Evolutionary conservation across 2,797 vertebrate species (phyloP).

Genomic region (Neopelma chrysocephalum): DNA sequence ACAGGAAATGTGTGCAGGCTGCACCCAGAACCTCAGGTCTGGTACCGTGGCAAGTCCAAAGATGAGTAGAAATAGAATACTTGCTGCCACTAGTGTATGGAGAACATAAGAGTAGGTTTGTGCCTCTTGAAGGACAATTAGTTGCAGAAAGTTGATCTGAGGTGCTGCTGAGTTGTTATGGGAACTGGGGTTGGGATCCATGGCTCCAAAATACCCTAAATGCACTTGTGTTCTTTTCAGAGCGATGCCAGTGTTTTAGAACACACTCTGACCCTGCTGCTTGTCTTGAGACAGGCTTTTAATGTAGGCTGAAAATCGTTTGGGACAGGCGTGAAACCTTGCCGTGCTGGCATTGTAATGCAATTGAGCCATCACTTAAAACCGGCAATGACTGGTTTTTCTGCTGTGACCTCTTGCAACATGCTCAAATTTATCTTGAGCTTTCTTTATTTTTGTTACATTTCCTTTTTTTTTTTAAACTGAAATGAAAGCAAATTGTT

Average conservation of each 20-base stretch:
- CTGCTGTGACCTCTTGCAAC: neutral
- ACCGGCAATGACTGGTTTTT: neutral
- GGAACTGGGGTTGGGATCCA: neutral
- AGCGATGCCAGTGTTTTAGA: neutral
- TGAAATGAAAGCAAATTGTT: neutral
- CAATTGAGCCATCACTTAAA: neutral
- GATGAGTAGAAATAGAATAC: neutral
- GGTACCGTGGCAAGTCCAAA: neutral
- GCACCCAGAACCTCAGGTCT: neutral
- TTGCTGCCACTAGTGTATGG: accelerated
- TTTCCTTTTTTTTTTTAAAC: neutral
- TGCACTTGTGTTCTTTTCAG: neutral
- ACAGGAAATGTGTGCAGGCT: accelerated
- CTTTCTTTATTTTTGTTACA: neutral
- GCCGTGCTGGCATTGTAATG: neutral
- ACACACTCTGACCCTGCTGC: neutral
- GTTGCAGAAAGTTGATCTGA: neutral
- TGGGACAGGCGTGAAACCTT: neutral
- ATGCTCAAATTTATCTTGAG: neutral
- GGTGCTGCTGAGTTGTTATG: neutral
- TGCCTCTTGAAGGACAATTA: neutral
- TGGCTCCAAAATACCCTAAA: neutral
- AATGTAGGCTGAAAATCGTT: neutral
- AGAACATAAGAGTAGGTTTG: neutral
- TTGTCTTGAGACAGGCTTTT: neutral